Evolutionary conservation across 2,797 vertebrate genomes (phyloP).

Genomic region (Pangasius larnaudii): DNA sequence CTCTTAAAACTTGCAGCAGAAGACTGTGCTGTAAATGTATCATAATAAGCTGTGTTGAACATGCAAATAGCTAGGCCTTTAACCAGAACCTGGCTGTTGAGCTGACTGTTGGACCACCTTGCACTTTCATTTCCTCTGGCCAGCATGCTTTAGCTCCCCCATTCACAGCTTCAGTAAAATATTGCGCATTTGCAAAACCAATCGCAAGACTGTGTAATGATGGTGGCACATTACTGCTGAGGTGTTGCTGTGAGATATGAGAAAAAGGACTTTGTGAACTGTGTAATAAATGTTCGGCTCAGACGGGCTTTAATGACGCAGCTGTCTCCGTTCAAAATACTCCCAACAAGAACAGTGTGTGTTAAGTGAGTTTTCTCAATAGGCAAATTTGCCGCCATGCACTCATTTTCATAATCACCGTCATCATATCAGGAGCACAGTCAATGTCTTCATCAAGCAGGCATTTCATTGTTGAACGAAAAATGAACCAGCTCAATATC

Average conservation of each 20-base stretch:
- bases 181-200: constrained; percentile 12
- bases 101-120: constrained; percentile 10
- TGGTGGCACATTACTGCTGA: constrained; percentile 5
- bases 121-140: neutral
- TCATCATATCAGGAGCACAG: constrained; percentile 27
- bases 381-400: constrained; percentile 28
- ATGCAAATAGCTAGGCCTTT: constrained; percentile 14
- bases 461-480: constrained; percentile 17
- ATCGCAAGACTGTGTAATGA: constrained; percentile 13
- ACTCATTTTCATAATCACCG: constrained; percentile 33
- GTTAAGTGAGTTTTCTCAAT: constrained; percentile 22
- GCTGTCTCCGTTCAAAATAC: constrained; percentile 24
- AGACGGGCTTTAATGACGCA: constrained; percentile 27
- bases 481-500: neutral
- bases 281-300: constrained; percentile 22
- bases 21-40: constrained; percentile 47
- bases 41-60: constrained; percentile 14
- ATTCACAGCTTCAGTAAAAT: constrained; percentile 17
- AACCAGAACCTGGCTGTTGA: neutral
- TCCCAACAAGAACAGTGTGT: constrained; percentile 26
- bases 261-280: constrained; percentile 6
- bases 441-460: constrained; percentile 29
- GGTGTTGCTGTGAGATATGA: neutral
- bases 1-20: constrained; percentile 35
- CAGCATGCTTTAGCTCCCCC: neutral